These are phyloP conservation scores for Typhlichthys subterraneus DNA, from an alignment of 2,797 vertebrate genomes.

Conservation along the genomic window DNA sequence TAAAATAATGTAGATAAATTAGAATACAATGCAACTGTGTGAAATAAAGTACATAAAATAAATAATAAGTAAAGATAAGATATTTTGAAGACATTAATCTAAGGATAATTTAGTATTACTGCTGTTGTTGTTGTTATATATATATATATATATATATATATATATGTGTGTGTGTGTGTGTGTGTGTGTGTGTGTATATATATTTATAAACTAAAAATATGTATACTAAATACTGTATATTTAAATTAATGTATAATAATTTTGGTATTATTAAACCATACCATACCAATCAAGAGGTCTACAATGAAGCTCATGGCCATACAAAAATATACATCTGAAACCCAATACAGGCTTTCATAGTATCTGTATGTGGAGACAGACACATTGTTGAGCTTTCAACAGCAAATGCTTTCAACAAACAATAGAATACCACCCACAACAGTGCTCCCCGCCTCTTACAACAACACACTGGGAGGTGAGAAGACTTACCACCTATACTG, in stretches of 20 bases:
- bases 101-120: too few species aligned
- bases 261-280: too few species aligned
- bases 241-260: too few species aligned
- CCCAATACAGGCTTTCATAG: constrained; percentile 56
- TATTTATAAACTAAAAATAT: too few species aligned
- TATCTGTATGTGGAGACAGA: constrained; percentile 59
- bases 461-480: constrained; percentile 73
- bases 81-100: too few species aligned
- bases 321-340: constrained; percentile 26
- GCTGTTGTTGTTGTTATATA: too few species aligned
- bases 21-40: constrained; percentile 32
- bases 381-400: constrained; percentile 23
- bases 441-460: constrained; percentile 69
- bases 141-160: too few species aligned
- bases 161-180: too few species aligned
- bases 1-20: constrained; percentile 27
- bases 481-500: constrained; percentile 74
- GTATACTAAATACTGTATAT: too few species aligned
- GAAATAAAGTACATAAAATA: constrained; percentile 5
- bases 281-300: constrained; percentile 8
- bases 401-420: constrained; percentile 73
- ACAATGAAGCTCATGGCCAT: constrained; percentile 44
- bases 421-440: constrained; percentile 58
- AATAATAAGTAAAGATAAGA: too few species aligned
- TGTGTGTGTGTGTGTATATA: too few species aligned